A percentile compares a stretch with the other conserved stretches of the same genome.
These are phyloP conservation scores for Pantherophis alleghaniensis DNA, from an alignment of 2,797 vertebrate genomes.

Conservation along the genomic window DNA sequence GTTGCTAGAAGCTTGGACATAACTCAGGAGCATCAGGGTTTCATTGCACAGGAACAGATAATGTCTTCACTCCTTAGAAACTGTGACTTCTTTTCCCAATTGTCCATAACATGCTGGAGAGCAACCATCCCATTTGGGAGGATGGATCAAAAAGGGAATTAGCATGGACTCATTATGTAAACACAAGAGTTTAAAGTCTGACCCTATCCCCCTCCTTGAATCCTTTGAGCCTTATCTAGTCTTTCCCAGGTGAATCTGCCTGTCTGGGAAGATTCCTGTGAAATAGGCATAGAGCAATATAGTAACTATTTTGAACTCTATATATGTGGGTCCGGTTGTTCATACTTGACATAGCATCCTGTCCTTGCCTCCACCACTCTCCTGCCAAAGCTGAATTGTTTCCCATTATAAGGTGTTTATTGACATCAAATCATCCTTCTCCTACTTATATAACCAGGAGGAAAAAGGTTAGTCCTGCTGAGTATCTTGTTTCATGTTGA, in stretches of 20 bases:
- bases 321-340: not conserved
- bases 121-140: not conserved
- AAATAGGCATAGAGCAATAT: not conserved
- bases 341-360: not conserved
- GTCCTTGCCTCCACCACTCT: not conserved
- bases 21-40: not conserved
- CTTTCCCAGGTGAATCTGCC: not conserved
- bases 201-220: not conserved
- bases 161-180: not conserved
- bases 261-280: not conserved
- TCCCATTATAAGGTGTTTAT: not conserved
- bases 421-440: not conserved
- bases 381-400: not conserved
- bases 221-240: not conserved
- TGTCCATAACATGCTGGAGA: not conserved
- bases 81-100: not conserved
- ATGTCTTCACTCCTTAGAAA: not conserved
- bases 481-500: not conserved
- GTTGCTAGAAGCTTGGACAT: not conserved
- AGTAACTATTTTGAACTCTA: not conserved
- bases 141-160: not conserved
- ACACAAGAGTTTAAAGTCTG: not conserved
- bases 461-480: not conserved
- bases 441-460: not conserved
- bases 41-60: not conserved